Percentiles rank a stretch among this genome's conserved stretches.
Conservation (phyloP, 1,140 invertebrate species). For the Archivesica marissinica region DNA sequence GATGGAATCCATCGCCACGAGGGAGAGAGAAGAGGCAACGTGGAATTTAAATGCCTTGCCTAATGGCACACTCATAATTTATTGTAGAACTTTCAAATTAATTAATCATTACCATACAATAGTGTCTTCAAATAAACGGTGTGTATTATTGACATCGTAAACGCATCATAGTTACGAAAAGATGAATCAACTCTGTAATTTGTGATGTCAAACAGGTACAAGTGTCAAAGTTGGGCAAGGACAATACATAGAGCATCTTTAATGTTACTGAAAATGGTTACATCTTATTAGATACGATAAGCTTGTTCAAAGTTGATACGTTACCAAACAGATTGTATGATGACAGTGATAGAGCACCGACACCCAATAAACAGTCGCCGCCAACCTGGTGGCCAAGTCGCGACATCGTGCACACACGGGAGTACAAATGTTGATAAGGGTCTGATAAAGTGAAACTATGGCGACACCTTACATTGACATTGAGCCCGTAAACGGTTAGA, state of each 20-base stretch:
- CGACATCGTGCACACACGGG: neutral
- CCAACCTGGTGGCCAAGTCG: conserved; percentile 7
- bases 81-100: too few relatives aligned
- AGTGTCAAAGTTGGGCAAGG: neutral
- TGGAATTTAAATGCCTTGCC: too few relatives aligned
- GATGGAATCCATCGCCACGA: too few relatives aligned
- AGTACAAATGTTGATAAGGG: neutral
- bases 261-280: conserved; percentile 18
- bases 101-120: too few relatives aligned
- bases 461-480: conserved; percentile 18
- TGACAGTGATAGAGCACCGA: neutral
- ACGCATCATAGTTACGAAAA: too few relatives aligned
- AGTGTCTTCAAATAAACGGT: too few relatives aligned
- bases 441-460: conserved; percentile 20
- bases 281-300: neutral
- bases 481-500: conserved; percentile 9
- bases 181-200: too few relatives aligned
- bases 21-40: too few relatives aligned
- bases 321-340: neutral
- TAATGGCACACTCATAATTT: too few relatives aligned
- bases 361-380: neutral
- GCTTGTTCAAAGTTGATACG: neutral
- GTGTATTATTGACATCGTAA: too few relatives aligned
- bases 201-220: conserved; percentile 12
- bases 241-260: conserved; percentile 10